Evolutionary conservation across 2,113 vertebrate genomes (phyloP).

Genomic region (Mustelus asterias): DNA sequence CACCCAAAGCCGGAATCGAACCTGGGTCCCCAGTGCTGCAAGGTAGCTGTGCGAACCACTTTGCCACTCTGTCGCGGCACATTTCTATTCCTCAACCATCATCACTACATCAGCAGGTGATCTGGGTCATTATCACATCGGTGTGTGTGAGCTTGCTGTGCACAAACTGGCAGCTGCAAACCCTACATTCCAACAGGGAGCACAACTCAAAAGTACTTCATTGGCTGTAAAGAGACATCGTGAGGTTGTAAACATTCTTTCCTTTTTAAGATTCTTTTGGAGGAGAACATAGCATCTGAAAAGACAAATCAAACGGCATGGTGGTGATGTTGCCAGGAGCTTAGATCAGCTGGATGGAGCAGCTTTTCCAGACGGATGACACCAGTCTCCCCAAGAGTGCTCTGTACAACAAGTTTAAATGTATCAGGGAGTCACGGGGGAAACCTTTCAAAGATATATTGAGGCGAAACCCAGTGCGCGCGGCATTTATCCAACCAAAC

Average conservation of each 20-base stretch:
- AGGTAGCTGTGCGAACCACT: background rate
- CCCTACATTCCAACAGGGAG: background rate
- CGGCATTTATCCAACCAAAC: background rate
- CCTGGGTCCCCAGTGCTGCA: too few relatives aligned
- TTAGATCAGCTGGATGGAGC: background rate
- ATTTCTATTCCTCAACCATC: background rate
- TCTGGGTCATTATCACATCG: background rate
- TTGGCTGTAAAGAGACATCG: background rate
- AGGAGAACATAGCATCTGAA: background rate
- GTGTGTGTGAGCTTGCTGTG: background rate
- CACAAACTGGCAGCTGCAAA: background rate
- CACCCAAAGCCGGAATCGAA: too few relatives aligned
- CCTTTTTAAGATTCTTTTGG: background rate
- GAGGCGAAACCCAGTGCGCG: background rate
- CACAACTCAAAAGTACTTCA: background rate
- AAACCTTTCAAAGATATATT: background rate
- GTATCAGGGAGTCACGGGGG: background rate
- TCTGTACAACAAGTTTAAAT: background rate
- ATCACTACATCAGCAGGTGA: background rate
- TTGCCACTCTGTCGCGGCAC: background rate
- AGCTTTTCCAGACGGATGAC: background rate
- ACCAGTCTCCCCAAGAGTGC: background rate
- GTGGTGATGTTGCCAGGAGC: background rate
- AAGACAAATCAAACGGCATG: background rate
- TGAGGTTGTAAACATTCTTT: background rate